These are phyloP conservation scores for Myiozetetes cayanensis DNA, from an alignment of 2,113 vertebrate genomes.

Conservation along the genomic window DNA sequence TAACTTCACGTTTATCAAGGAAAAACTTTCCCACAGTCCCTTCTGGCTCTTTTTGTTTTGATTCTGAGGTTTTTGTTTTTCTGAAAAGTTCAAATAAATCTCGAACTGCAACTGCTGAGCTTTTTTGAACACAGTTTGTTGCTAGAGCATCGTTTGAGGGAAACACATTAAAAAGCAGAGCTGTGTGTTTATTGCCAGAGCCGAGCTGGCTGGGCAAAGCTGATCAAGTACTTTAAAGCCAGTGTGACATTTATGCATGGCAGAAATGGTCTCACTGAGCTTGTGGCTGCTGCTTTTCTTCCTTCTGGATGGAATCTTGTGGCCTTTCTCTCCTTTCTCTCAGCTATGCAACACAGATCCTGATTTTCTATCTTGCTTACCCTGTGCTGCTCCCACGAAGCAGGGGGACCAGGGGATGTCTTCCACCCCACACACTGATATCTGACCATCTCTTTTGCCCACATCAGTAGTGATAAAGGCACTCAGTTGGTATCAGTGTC, in stretches of 20 bases:
- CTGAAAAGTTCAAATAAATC: constrained; percentile 49
- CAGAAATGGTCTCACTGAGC: background rate
- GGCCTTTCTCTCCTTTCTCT: background rate
- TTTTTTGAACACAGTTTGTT: background rate
- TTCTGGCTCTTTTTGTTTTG: constrained; percentile 16
- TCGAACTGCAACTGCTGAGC: background rate
- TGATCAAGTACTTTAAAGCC: background rate
- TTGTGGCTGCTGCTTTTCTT: background rate
- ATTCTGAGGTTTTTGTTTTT: constrained; percentile 27
- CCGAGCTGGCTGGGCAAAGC: background rate
- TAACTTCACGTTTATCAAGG: background rate
- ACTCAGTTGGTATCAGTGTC: background rate
- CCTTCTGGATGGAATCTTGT: background rate
- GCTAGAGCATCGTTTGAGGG: background rate
- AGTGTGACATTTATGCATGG: background rate
- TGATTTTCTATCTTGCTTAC: background rate
- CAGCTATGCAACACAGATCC: background rate
- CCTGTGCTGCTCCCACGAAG: background rate
- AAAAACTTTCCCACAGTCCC: constrained; percentile 37
- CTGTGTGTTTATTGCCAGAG: background rate
- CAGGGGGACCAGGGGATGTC: background rate
- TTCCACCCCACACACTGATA: background rate
- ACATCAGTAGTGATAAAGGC: background rate
- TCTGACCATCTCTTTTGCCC: background rate
- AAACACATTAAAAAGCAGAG: background rate